phyloP scores from a whole-genome alignment of 2,113 vertebrate genomes.

The western clawed frog (Xenopus tropicalis) region UCB_Xtro_10.0 CM004444.2:176053001-176053500 shows the following conservation, averaged over 20 bases:
- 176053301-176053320: constrained; percentile 28
- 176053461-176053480: constrained; percentile 24
- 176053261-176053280: constrained; percentile 12
- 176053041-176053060: constrained; percentile 41
- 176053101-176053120: constrained; percentile 37
- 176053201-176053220: constrained; percentile 46
- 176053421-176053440: background rate
- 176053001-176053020: too few relatives aligned
- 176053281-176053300: constrained; percentile 3
- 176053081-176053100: background rate
- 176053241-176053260: background rate
- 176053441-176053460: constrained; percentile 12
- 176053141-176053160: constrained; percentile 37
- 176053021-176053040: constrained; percentile 37
- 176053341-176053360: background rate
- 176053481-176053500: constrained; percentile 27
- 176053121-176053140: constrained; percentile 47
- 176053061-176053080: constrained; percentile 23
- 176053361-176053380: constrained; percentile 30
- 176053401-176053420: constrained; percentile 28
- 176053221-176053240: constrained; percentile 40
- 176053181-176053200: constrained; percentile 53
- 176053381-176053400: constrained; percentile 26
- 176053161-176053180: constrained; percentile 55
- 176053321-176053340: constrained; percentile 6